These are phyloP conservation scores for Euspilapteryx auroguttella DNA, from an alignment of 2,888 invertebrate genomes.

Conservation along the genomic window DNA sequence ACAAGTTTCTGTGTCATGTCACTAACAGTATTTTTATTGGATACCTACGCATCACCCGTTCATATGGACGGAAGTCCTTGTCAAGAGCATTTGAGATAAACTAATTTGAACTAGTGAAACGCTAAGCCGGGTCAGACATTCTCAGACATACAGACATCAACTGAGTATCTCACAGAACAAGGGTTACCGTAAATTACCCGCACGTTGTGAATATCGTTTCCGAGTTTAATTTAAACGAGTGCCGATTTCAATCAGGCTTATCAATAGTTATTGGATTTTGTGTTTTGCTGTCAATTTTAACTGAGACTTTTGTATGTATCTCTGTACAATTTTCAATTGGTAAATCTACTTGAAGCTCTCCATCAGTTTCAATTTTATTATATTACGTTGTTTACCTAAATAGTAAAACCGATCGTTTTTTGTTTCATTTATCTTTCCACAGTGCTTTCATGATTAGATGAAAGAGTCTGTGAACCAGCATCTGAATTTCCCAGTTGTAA, in stretches of 20 bases:
- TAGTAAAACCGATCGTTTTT: no score
- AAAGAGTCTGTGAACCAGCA: no score
- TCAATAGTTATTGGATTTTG: slow-evolving; percentile 25
- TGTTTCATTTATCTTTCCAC: no score
- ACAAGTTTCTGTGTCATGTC: no score
- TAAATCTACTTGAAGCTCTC: no score
- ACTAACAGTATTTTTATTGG: no score
- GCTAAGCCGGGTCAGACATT: slow-evolving; percentile 25
- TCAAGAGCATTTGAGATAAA: slow-evolving; percentile 37
- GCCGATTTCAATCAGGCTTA: slow-evolving; percentile 26
- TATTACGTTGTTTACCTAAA: no score
- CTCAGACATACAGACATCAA: slow-evolving; percentile 2
- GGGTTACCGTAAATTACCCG: slow-evolving; percentile 13
- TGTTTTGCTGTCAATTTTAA: slow-evolving; percentile 30
- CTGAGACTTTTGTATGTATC: no score
- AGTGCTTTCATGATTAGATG: no score
- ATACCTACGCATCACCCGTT: slow-evolving; percentile 4
- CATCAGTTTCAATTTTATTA: no score
- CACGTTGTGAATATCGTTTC: slow-evolving; percentile 12
- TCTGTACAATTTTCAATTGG: no score
- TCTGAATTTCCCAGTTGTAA: no score
- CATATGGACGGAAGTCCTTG: slow-evolving; percentile 28
- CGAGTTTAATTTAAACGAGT: slow-evolving; percentile 13
- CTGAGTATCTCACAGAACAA: slow-evolving; percentile 6
- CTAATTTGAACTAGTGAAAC: slow-evolving; percentile 34